Evolutionary conservation across 2,797 vertebrate species (phyloP).

Genomic region (Amblyopsis hoosieri): DNA sequence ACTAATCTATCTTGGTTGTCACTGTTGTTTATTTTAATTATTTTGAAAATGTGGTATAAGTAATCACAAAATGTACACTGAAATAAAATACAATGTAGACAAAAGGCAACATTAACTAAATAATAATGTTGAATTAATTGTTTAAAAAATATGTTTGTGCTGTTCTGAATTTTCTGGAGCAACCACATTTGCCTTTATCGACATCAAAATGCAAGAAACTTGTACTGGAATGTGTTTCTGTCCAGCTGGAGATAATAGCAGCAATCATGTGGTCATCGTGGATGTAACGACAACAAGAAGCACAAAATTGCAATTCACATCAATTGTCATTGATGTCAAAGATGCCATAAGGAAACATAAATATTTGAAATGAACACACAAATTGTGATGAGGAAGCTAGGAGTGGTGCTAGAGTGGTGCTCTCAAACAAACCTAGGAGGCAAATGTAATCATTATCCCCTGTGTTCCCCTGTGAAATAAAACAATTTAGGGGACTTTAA

Average conservation of each 20-base stretch:
- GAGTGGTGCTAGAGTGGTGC: constrained; percentile 15
- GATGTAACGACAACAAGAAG: constrained; percentile 5
- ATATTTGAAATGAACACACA: background rate
- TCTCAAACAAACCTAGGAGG: constrained; percentile 22
- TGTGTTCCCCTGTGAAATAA: constrained; percentile 28
- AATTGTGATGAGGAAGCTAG: constrained; percentile 13
- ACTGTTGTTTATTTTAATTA: constrained; percentile 27
- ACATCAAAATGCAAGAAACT: background rate
- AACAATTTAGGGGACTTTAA: constrained; percentile 30
- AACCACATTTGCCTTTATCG: background rate
- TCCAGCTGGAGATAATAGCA: constrained; percentile 6
- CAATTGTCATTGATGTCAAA: background rate
- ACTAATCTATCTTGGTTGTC: background rate
- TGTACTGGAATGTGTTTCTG: background rate
- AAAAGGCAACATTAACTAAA: no score
- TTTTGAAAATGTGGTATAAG: constrained; percentile 16
- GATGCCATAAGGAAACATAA: constrained; percentile 4
- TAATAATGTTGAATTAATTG: no score
- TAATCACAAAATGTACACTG: background rate
- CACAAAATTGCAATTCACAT: constrained; percentile 13
- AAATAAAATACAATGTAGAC: no score
- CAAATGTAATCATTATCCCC: constrained; percentile 36
- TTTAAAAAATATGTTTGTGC: no score
- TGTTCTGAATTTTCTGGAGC: no score
- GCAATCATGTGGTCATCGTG: constrained; percentile 4